Evolutionary conservation across 2,797 vertebrate genomes (phyloP), one percentile per base, ranked within the genome.

Genomic region (Falco naumanni): DNA sequence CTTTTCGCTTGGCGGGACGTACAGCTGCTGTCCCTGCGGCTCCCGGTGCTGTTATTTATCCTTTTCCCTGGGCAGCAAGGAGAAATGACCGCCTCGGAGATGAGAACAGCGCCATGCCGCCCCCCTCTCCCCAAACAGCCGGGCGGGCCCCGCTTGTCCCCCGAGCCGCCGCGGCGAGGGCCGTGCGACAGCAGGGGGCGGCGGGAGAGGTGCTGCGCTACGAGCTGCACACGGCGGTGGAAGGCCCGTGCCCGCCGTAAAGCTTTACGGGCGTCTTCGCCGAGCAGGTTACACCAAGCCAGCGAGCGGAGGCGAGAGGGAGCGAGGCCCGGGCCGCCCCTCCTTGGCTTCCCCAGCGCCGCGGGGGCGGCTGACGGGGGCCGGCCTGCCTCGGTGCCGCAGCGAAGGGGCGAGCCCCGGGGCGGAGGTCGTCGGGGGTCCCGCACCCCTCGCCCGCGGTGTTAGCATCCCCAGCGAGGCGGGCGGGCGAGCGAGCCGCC

Each of bases 1-100:
- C 70, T 92, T 89, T 89, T 93, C 69, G 11, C 37, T 94, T 86
- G n/a, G 21, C 57, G 13, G 83, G 41, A 65, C 17, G 12, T 22
- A 7, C 72, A 37, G 76, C 13, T 71, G 37, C 60, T 50, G 25
- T 31, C 74, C 13, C 53, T 9, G 25, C 19, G 24, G 34, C 48
- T 84, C 16, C 13, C 9, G 39, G 16, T 7, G 37, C 25, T 20
- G 45, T 20, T 79, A n/a, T 18, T 64, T 43, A 6, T 33, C 24
- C 6, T 80, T 92, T 83, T 60, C 33, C 29, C 16, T 2, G 31
- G 60, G 33, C 8, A 31, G 21, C 7, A 16, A 54, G 48, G 41
- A 29, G 56, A 48, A 86, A 88, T 4, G 5, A 64, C 21, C 1
- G 19, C 8, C 6, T 16, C 31, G 60, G 21, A 60, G 45, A 56